A percentile compares a stretch with the other conserved stretches of the same genome.
These are phyloP conservation scores for Globodera rostochiensis DNA, from an alignment of 1,140 invertebrate species.

Conservation along the genomic window DNA sequence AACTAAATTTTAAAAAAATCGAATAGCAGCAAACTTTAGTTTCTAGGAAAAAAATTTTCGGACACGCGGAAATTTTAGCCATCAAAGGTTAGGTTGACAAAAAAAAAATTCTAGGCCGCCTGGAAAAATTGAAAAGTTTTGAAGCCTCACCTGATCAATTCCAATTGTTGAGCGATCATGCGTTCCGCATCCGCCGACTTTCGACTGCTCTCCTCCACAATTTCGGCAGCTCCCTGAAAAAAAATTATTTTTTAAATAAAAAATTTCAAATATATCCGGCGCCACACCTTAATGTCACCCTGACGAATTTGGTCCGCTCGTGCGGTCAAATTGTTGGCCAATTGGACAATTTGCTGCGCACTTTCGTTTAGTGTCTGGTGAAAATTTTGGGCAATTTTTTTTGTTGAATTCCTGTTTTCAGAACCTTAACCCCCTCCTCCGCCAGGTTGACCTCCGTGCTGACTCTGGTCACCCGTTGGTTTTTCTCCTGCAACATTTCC, in stretches of 20 bases:
- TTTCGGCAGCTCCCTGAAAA: slow-evolving; percentile 61
- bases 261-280: slow-evolving; percentile 2
- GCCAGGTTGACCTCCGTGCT: slow-evolving; percentile 54
- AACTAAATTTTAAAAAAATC: background rate
- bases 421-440: slow-evolving; percentile 37
- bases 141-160: slow-evolving; percentile 31
- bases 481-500: slow-evolving; percentile 47
- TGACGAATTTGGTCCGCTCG: slow-evolving; percentile 57
- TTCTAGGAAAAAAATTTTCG: no score
- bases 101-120: no score
- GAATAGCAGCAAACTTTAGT: background rate
- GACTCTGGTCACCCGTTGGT: slow-evolving; percentile 49
- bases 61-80: no score
- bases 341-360: slow-evolving; percentile 37
- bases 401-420: no score
- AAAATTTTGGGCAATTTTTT: background rate
- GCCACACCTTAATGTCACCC: slow-evolving; percentile 56
- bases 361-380: slow-evolving; percentile 44
- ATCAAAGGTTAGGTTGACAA: no score
- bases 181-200: slow-evolving; percentile 48
- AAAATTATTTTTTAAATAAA: background rate
- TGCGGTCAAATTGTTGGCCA: slow-evolving; percentile 53
- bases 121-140: background rate
- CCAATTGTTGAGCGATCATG: slow-evolving; percentile 34
- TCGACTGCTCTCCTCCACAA: slow-evolving; percentile 53